Percentiles rank a stretch among this genome's conserved stretches.
Evolutionary conservation across 2,113 vertebrate genomes (phyloP).

Genomic region (Kobus ellipsiprymnus): DNA sequence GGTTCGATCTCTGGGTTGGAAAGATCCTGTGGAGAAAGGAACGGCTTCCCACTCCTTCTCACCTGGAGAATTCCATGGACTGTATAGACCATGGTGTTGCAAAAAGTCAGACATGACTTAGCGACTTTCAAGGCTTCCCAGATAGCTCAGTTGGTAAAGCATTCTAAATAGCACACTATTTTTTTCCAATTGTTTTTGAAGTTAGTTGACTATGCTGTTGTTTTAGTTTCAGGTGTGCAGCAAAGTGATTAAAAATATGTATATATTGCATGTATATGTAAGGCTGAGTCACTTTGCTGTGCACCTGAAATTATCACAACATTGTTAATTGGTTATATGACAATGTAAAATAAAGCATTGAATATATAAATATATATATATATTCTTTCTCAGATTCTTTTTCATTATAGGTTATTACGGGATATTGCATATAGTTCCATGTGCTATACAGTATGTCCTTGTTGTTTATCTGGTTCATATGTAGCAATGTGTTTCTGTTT

Average conservation of each 20-base stretch:
- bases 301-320: not conserved
- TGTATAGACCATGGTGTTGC: not conserved
- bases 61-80: not conserved
- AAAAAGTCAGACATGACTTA: not conserved
- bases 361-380: not conserved
- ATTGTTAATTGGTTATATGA: not conserved
- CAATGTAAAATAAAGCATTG: not conserved
- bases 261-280: not conserved
- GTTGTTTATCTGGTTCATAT: not conserved
- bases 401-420: not conserved
- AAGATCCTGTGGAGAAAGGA: not conserved
- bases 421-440: not conserved
- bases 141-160: not conserved
- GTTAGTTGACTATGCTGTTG: not conserved
- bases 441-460: not conserved
- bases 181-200: not conserved
- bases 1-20: not conserved
- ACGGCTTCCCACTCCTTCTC: not conserved
- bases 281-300: not conserved
- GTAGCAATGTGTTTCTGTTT: not conserved
- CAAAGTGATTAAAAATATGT: not conserved
- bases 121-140: not conserved
- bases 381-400: not conserved
- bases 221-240: not conserved
- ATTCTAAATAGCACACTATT: not conserved